These are phyloP conservation scores for Stictonetta naevosa DNA, from an alignment of 2,113 vertebrate species.

Conservation along the genomic window DNA sequence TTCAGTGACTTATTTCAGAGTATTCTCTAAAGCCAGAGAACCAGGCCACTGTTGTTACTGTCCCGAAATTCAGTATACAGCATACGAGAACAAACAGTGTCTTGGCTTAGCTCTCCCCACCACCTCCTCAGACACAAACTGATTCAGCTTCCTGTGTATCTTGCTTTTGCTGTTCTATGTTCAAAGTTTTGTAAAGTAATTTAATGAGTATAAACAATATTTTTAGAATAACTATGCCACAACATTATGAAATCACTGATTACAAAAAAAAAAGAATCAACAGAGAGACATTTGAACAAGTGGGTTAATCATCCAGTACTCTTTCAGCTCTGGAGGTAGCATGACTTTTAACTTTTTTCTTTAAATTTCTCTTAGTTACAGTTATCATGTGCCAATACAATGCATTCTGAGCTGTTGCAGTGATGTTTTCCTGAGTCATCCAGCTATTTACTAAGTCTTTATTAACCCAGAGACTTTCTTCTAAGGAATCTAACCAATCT, in stretches of 20 bases:
- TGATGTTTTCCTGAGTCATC: neutral
- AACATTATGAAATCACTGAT: neutral
- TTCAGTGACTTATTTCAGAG: neutral
- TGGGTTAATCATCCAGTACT: neutral
- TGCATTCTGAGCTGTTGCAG: neutral
- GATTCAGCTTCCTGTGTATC: neutral
- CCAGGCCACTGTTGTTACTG: neutral
- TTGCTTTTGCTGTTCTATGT: neutral
- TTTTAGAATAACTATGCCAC: neutral
- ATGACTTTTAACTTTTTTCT: neutral
- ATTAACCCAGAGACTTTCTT: neutral
- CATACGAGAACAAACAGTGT: neutral
- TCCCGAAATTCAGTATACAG: neutral
- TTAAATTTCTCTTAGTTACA: neutral
- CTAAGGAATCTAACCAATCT: neutral
- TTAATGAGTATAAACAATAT: neutral
- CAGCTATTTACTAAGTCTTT: neutral
- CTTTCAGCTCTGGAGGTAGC: neutral
- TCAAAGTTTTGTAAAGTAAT: neutral
- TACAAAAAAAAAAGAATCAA: neutral
- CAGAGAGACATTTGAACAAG: neutral
- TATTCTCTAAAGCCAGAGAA: neutral
- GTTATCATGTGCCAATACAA: neutral
- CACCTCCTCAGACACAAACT: neutral
- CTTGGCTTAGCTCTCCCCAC: neutral